phyloP scores from a whole-genome alignment of 2,888 invertebrate genomes.

The Conomelus anceps region DNA sequence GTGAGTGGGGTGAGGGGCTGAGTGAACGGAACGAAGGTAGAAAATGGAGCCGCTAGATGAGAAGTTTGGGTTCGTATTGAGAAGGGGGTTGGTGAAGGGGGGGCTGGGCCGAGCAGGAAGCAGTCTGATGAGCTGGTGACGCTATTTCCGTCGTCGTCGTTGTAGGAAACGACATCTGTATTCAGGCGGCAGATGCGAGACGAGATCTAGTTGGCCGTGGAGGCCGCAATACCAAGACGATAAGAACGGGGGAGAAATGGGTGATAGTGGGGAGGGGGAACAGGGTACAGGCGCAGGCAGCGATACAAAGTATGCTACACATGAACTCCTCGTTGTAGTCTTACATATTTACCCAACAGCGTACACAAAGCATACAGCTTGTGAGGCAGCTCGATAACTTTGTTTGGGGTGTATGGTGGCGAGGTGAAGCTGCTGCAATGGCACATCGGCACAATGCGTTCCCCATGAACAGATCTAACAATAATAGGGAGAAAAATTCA shows the following conservation, averaged over 20 bases:
- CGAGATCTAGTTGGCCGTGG: neutral
- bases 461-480: neutral
- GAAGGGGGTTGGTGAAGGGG: neutral
- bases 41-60: neutral
- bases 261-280: neutral
- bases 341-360: neutral
- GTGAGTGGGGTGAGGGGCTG: neutral
- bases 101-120: neutral
- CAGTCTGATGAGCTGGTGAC: conserved; percentile 10
- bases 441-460: neutral
- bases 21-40: neutral
- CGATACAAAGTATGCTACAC: neutral
- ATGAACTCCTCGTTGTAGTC: neutral
- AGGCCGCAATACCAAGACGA: neutral
- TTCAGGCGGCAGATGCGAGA: neutral
- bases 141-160: conserved; percentile 1
- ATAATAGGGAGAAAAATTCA: neutral
- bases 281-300: neutral
- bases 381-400: neutral
- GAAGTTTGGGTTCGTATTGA: neutral
- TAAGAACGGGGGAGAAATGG: neutral
- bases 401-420: neutral
- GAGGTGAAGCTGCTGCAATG: neutral
- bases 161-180: neutral
- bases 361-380: neutral